Evolutionary conservation across 2,888 invertebrate genomes (phyloP), one percentile per base, ranked within the genome.

Genomic region (Dynastes tityus): DNA sequence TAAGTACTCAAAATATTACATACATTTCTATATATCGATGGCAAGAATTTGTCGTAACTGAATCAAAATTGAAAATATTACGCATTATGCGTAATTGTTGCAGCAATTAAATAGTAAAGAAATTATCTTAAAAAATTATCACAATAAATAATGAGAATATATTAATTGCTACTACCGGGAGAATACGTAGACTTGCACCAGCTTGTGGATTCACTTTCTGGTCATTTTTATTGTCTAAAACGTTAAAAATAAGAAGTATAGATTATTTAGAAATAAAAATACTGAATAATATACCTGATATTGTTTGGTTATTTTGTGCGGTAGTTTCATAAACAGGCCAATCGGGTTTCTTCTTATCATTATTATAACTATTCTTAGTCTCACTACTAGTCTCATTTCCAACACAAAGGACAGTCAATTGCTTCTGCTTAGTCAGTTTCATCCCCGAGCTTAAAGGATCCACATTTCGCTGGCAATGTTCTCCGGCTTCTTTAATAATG

Each of bases 401-500:
- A 22, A 78, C 78, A 29, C 78, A 78, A 64, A 65, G 27, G 6
- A 64, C 73, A 9, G 73, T 78, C 37, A 78, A 64, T 65, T 78
- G 78, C 16, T 78, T 78, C 40, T 78, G 71, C 32, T 78, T 78
- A 53, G 90, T 90, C 37, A 93, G 87, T 84, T 92, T 91, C 93
- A 93, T 93, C 79, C 93, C 93, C 83, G 91, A 90, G 51, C 87
- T 88, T 68, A 90, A 87, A 1, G 92, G 92, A 86, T 92, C 90
- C 45, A 92, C 90, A 80, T 91, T 89, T 80, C 93, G 88, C 82
- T 91, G 90, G 83, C 93, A 93, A 83, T 92, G 91, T 83, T 92
- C 92, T 0, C 93, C 93, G 32, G 93, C 93, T 88, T 93, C 93
- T 84, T 91, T 92, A 78, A 93, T 93, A 84, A 90, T 92, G 81